A percentile compares a stretch with the other conserved stretches of the same genome.
Conservation (phyloP, 2,888 invertebrate species). For the Pilophorus perplexus region DNA sequence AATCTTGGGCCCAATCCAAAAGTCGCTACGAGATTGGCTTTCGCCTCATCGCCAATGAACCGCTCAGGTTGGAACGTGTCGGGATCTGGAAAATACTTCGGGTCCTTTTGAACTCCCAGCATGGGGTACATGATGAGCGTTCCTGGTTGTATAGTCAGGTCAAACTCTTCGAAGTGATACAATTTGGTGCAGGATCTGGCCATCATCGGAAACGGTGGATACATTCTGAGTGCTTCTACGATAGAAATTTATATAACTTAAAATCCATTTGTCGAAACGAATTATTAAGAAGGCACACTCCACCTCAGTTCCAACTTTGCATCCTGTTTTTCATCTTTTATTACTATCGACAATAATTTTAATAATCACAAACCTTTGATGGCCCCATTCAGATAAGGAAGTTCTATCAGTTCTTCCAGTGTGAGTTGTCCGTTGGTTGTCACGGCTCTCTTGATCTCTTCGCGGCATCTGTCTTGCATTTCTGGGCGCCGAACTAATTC, state of each 20-base stretch:
- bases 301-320: no score
- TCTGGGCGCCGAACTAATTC: background rate
- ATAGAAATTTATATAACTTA: no score
- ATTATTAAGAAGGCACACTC: no score
- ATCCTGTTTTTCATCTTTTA: no score
- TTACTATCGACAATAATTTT: no score
- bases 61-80: slow-evolving; percentile 8
- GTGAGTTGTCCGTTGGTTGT: background rate
- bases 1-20: slow-evolving; percentile 24
- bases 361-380: slow-evolving; percentile 11
- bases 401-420: background rate
- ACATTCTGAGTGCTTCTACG: slow-evolving; percentile 26
- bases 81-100: slow-evolving; percentile 19
- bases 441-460: slow-evolving; percentile 1
- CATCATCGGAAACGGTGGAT: slow-evolving; percentile 15
- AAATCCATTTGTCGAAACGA: no score
- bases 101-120: background rate
- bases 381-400: background rate
- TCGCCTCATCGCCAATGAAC: background rate
- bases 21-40: background rate
- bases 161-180: background rate
- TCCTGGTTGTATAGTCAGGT: background rate
- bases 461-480: background rate
- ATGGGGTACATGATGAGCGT: background rate
- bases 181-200: slow-evolving; percentile 10